Percentiles rank a stretch among this genome's conserved stretches.
Evolutionary conservation across 2,113 vertebrate species (phyloP).

Genomic region (Morone chrysops): DNA sequence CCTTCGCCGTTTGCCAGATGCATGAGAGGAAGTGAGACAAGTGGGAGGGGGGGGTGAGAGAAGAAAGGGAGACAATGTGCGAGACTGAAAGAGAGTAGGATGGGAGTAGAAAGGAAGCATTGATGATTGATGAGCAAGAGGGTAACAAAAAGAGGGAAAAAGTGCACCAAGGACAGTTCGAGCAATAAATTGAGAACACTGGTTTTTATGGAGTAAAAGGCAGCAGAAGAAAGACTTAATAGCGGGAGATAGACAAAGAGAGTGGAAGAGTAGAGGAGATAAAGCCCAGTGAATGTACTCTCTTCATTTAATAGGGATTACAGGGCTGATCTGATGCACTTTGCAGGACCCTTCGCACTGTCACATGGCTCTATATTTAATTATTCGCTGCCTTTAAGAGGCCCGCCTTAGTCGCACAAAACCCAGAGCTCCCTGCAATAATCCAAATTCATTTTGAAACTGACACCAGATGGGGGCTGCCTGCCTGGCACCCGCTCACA

Average conservation of each 20-base stretch:
- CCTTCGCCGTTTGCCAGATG: conserved; percentile 26
- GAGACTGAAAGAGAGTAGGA: conserved; percentile 32
- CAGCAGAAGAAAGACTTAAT: conserved; percentile 63
- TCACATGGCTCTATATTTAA: conserved; percentile 80
- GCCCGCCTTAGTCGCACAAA: conserved; percentile 37
- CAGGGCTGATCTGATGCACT: conserved; percentile 78
- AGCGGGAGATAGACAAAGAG: conserved; percentile 53
- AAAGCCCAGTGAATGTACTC: conserved; percentile 68
- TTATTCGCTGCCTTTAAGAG: conserved; percentile 74
- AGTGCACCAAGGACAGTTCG: conserved; percentile 37
- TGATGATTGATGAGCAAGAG: conserved; percentile 53
- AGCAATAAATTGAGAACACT: conserved; percentile 55
- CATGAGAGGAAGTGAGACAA: conserved; percentile 11
- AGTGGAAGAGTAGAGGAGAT: conserved; percentile 52
- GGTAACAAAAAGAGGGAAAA: conserved; percentile 6
- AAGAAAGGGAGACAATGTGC: conserved; percentile 4
- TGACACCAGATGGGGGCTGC: conserved; percentile 78
- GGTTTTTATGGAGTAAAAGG: conserved; percentile 71
- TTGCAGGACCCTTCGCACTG: conserved; percentile 69
- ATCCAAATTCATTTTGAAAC: conserved; percentile 75
- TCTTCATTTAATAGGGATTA: conserved; percentile 81
- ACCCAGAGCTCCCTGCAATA: conserved; percentile 60
- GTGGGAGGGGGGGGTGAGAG: background rate
- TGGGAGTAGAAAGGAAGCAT: conserved; percentile 23
- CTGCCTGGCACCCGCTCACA: conserved; percentile 42